Evolutionary conservation across 2,113 vertebrate genomes (phyloP), one percentile per base, ranked within the genome.

Genomic region (Corythaixoides concolor): DNA sequence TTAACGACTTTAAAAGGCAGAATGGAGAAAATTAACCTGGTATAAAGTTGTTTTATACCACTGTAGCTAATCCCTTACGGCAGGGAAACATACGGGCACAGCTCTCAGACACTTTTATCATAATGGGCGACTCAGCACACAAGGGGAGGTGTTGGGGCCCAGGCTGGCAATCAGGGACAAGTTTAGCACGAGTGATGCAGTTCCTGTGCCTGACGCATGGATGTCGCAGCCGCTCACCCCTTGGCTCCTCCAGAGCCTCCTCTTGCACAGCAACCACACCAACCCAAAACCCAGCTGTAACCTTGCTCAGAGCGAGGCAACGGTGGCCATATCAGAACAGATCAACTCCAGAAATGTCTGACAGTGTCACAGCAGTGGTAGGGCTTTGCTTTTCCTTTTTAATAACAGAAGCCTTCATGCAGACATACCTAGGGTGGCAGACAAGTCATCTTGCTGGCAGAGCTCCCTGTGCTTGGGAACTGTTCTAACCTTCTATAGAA

Each of bases 391-490:
- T 93, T 89, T 78, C 43, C 37, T 66, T 89, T 91, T 56, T 43
- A 49, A 53, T 64, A 76, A 28, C 60, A 91, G 80, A 81, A 91
- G 76, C 24, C 49, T 89, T 82, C 43, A 15, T 3, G 2, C 81
- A 91, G 89, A 28, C 22, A 11, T 58, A 88, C 24, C 77, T 88
- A 9, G 5, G 43, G 80, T 58, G 26, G 59, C 93, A 93, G 84
- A 69, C 35, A 74, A 95, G 73, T 93, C 62, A 39, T 56, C 69
- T 43, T 60, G 80, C 80, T 95, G 94, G 73, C 89, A 81, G 73
- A 80, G 45, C 64, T 89, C 35, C 17, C 56, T 79, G 60, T 76
- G 77, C 77, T 85, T n/a, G 77, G 66, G 56, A 94, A 55, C 52
- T 70, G 45, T 72, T 89, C 67, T 95, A 79, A 86, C 59, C 76